Percentiles rank a stretch among this genome's conserved stretches.
These are phyloP conservation scores for Poecile montanus DNA, from an alignment of 2,797 vertebrate genomes.

Conservation along the genomic window DNA sequence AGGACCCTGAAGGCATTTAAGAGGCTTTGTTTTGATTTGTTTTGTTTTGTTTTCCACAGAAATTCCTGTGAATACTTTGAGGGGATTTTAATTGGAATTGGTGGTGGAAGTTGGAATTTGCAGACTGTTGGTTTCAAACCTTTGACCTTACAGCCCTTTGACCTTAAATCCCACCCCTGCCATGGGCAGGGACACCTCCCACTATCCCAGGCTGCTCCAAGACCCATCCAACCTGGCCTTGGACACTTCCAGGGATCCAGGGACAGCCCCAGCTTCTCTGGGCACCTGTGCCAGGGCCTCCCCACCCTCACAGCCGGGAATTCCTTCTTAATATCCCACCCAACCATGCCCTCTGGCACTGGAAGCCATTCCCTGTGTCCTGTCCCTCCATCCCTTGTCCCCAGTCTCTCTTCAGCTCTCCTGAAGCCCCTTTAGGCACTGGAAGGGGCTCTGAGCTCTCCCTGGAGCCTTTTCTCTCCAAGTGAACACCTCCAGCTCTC, in stretches of 20 bases:
- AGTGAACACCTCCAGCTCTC: background rate
- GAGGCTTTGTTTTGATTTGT: background rate
- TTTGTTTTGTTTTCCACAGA: background rate
- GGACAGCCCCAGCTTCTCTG: background rate
- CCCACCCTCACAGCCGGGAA: accelerated
- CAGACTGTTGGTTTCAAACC: background rate
- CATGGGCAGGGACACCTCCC: background rate
- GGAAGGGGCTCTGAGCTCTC: accelerated
- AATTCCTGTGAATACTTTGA: background rate
- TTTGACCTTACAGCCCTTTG: background rate
- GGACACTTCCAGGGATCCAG: background rate
- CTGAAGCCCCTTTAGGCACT: accelerated
- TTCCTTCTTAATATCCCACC: background rate
- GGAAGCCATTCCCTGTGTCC: background rate
- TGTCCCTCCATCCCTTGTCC: no score
- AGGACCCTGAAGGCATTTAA: background rate
- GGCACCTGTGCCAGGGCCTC: background rate
- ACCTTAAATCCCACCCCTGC: background rate
- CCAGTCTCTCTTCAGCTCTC: background rate
- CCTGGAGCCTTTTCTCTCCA: background rate
- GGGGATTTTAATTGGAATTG: background rate
- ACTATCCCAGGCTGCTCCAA: accelerated
- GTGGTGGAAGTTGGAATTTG: background rate
- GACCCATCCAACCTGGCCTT: accelerated
- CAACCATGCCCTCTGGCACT: accelerated